Evolutionary conservation across 2,888 invertebrate species (phyloP).

Genomic region (Lycia hirtaria): DNA sequence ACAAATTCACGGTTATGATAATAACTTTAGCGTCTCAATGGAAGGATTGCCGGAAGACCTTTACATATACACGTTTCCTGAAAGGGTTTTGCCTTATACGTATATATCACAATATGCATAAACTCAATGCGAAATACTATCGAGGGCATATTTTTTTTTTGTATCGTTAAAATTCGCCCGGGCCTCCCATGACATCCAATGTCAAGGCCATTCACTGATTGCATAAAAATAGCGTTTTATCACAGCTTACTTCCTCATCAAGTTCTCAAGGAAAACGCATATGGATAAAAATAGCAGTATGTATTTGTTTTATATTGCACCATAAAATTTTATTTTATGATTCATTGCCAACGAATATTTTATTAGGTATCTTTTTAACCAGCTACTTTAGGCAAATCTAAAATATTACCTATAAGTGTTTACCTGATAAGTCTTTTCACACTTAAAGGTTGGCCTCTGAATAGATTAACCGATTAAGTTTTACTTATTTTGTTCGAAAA

Average conservation of each 20-base stretch:
- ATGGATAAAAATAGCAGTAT: background rate
- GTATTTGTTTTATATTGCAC: too few species aligned
- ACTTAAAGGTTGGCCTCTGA: too few species aligned
- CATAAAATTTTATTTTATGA: background rate
- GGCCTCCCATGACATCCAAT: slow-evolving; percentile 21
- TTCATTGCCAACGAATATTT: background rate
- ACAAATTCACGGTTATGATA: background rate
- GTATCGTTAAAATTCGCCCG: slow-evolving; percentile 13
- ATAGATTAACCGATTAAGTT: too few species aligned
- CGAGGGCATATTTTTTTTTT: slow-evolving; percentile 11
- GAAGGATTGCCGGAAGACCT: slow-evolving; percentile 25
- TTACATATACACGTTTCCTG: slow-evolving; percentile 16
- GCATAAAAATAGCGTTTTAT: slow-evolving; percentile 8
- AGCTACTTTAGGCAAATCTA: too few species aligned
- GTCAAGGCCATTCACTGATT: slow-evolving; percentile 21
- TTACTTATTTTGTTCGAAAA: too few species aligned
- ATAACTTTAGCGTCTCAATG: slow-evolving; percentile 1
- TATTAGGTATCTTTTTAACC: background rate
- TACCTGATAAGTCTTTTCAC: too few species aligned
- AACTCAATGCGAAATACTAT: slow-evolving; percentile 24
- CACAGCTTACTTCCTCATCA: slow-evolving; percentile 5
- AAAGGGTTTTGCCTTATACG: slow-evolving; percentile 35
- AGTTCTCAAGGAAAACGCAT: slow-evolving; percentile 5
- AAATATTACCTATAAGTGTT: too few species aligned
- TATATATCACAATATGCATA: slow-evolving; percentile 13